Evolutionary conservation across 2,888 invertebrate genomes (phyloP), one percentile per base, ranked within the genome.

Genomic region (Lithophane socia): DNA sequence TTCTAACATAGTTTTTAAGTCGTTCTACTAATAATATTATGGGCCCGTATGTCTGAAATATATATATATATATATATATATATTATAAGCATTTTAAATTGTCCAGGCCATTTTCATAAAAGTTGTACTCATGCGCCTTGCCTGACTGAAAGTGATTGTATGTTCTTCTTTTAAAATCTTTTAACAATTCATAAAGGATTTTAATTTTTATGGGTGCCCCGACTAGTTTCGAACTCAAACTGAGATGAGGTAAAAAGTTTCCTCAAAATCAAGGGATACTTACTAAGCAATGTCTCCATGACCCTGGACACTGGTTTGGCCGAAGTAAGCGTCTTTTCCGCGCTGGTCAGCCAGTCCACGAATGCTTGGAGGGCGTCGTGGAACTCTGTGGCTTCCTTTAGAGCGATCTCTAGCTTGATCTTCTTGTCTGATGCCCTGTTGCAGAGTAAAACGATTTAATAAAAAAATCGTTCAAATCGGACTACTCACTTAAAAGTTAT

Each of bases 301-400:
- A 99, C 98, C 75, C 99, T 97, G 10, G 99, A 99, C 0, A 99
- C 99, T 0, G 99, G 99, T 92, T 99, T 98, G 87, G 99, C 97
- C 74, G 98, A 98, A 1, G 98, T 98, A 2, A 99, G 96, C 12
- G 98, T 98, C 95, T 99, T 99, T 94, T 99, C 99, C 0, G 99
- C 99, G 91, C 98, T 98, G 4, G 99, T 99, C 69, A 99, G 96
- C 99, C 99, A 99, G 94, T 99, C 98, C 13, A 99, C 99, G 94
- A 99, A 99, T 8, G 98, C 98, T 93, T 99, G 98, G 47, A 99
- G 97, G 0, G 99, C 99, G 91, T 99, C 98, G 94, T 99, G 99
- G 98, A 99, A 99, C 92, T 99, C 99, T 0, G 98, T 98, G 0
- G 99, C 99, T 95, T 99, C 99, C 91, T 99, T 99, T 70, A 99